phyloP scores from a whole-genome alignment of 2,113 vertebrate genomes.

The Spea bombifrons region DNA sequence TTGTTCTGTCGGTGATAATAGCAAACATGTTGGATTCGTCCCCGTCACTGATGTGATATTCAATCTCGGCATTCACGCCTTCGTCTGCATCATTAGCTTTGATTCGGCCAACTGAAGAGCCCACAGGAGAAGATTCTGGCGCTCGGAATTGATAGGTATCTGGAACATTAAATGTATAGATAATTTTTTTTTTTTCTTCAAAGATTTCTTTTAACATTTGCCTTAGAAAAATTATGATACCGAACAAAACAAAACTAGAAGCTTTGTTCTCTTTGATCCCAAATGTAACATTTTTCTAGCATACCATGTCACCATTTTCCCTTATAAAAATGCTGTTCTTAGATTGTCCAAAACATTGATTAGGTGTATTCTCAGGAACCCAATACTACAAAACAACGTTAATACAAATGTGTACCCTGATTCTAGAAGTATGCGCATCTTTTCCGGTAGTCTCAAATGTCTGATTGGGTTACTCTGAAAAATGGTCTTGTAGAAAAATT shows the following conservation, averaged over 20 bases:
- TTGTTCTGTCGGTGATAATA: slow-evolving; percentile 78
- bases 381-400: background rate
- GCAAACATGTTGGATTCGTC: slow-evolving; percentile 86
- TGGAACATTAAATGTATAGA: slow-evolving; percentile 49
- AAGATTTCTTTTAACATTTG: too few relatives aligned
- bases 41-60: slow-evolving; percentile 82
- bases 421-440: background rate
- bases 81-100: slow-evolving; percentile 82
- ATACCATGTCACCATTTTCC: too few relatives aligned
- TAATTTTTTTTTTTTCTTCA: too few relatives aligned
- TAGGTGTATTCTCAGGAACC: too few relatives aligned
- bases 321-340: too few relatives aligned
- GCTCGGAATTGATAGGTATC: slow-evolving; percentile 85
- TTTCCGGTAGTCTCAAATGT: slow-evolving; percentile 17
- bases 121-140: slow-evolving; percentile 72
- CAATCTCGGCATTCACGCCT: slow-evolving; percentile 84
- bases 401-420: slow-evolving; percentile 8
- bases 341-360: too few relatives aligned
- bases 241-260: too few relatives aligned
- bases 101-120: slow-evolving; percentile 75
- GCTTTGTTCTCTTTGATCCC: too few relatives aligned
- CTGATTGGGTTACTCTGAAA: slow-evolving; percentile 35
- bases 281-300: too few relatives aligned
- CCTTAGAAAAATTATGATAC: too few relatives aligned
- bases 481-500: slow-evolving; percentile 26